phyloP scores from a whole-genome alignment of 2,888 invertebrate species.

The Camponotus fellah region DNA sequence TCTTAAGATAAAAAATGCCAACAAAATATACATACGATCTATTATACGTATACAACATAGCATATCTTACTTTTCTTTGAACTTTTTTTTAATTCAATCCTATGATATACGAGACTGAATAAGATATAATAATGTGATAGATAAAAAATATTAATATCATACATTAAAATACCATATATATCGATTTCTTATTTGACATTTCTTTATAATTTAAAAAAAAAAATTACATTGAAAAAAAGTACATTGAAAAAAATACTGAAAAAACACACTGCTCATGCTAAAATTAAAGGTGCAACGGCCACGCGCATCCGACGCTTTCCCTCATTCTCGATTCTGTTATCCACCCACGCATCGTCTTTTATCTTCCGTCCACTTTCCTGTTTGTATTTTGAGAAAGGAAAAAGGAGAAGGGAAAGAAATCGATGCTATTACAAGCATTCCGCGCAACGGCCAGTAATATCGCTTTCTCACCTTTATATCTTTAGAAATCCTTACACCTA shows the following conservation, averaged over 20 bases:
- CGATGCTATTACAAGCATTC: conserved; percentile 40
- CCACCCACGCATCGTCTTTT: conserved; percentile 42
- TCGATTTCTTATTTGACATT: neutral
- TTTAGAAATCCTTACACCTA: conserved; percentile 9
- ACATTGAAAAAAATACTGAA: neutral
- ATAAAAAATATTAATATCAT: neutral
- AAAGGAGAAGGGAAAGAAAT: neutral
- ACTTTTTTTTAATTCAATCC: neutral
- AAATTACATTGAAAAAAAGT: neutral
- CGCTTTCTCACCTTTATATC: conserved; percentile 42
- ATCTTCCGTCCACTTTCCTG: conserved; percentile 56
- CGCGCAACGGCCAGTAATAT: conserved; percentile 50
- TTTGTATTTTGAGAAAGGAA: conserved; percentile 33
- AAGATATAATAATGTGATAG: neutral
- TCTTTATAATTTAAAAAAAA: neutral
- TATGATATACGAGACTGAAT: neutral
- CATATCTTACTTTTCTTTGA: neutral
- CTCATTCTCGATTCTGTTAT: neutral
- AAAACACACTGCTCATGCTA: neutral
- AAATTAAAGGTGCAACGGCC: conserved; percentile 1
- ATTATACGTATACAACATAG: neutral
- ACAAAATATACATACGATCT: neutral
- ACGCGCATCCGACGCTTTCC: neutral
- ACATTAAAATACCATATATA: neutral
- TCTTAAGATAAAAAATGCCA: neutral